These are phyloP conservation scores for Leptoclinus maculatus DNA, from an alignment of 2,797 vertebrate species.

Conservation along the genomic window DNA sequence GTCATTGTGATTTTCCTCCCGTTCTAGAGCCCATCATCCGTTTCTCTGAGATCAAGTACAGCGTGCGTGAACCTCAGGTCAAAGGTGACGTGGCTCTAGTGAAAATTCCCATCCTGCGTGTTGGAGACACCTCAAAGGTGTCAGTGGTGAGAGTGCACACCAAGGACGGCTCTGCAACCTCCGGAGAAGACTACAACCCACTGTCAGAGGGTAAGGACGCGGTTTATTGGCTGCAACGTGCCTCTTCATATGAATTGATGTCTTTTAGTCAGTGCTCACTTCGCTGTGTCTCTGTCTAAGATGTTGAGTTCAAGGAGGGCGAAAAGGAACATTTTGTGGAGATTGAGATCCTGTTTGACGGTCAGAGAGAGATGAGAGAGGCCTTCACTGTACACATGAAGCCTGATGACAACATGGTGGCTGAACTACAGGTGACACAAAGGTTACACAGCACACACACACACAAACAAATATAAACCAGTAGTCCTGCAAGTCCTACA, in stretches of 20 bases:
- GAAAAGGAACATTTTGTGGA: constrained; percentile 88
- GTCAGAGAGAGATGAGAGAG: constrained; percentile 91
- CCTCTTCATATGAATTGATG: background rate
- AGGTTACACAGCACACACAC: constrained; percentile 17
- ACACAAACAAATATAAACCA: constrained; percentile 51
- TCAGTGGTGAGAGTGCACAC: constrained; percentile 91
- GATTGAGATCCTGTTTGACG: constrained; percentile 88
- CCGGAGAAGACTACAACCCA: constrained; percentile 91
- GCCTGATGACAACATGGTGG: constrained; percentile 91
- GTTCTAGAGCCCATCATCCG: constrained; percentile 87
- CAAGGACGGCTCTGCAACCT: constrained; percentile 90
- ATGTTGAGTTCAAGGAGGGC: constrained; percentile 90
- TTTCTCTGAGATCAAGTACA: constrained; percentile 90
- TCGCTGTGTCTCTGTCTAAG: constrained; percentile 63
- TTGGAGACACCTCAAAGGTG: constrained; percentile 88
- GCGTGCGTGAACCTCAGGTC: constrained; percentile 86
- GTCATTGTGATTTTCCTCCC: background rate
- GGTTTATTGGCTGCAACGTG: background rate
- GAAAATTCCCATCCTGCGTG: constrained; percentile 85
- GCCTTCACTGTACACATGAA: constrained; percentile 90
- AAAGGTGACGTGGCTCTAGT: constrained; percentile 82
- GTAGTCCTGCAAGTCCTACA: constrained; percentile 3
- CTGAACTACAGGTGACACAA: constrained; percentile 87
- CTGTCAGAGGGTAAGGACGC: constrained; percentile 86
- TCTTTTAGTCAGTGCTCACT: constrained; percentile 8